Base-by-base conservation (phyloP, 2,888 invertebrate species). In the Ennomos quercinarius region DNA sequence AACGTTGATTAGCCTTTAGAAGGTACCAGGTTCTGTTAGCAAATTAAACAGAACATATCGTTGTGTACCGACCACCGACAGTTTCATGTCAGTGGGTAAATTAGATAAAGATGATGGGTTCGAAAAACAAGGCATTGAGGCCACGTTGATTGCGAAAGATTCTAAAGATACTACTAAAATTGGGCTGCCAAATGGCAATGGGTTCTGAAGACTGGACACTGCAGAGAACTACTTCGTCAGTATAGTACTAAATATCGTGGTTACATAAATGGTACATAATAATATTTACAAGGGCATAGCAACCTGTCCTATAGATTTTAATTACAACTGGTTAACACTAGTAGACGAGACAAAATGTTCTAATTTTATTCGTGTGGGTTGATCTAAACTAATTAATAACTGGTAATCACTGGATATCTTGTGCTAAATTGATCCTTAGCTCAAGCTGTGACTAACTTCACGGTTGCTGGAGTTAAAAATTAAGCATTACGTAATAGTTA, bases 1-100 rank as follows among this genome's bases (percentile, higher is more conserved):
- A 76, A 68, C 61, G 52, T 66, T 71, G 67, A 80, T 80, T 76
- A 78, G 64, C 58, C 57, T 69, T 47, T 63, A 56, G 64, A 58
- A 57, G 69, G 50, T 63, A 56, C 57, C 61, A 68, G 56, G 61
- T 75, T 64, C 68, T 62, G 71, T 72, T 73, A 56, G 13, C 60
- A 75, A 80, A 78, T 73, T 77, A 80, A 76, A 76, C 72, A 78
- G 47, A 61, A 72, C 72, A 78, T 81, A 84, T 82, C 81, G 68
- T 73, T 67, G 65, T 74, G 73, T 76, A 66, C 67, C 67, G 73
- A 78, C 70, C 74, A 66, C 67, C 67, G 73, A 78, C 70, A 74
- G 77, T 80, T 81, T 75, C 72, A 78, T 84, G 83, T 84, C 72
- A 87, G 82, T 86, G 67, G 83, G 86, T 81, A 77, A 85, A 79